phyloP scores from a whole-genome alignment of 1,140 invertebrate genomes.

The Ephestia elutella region DNA sequence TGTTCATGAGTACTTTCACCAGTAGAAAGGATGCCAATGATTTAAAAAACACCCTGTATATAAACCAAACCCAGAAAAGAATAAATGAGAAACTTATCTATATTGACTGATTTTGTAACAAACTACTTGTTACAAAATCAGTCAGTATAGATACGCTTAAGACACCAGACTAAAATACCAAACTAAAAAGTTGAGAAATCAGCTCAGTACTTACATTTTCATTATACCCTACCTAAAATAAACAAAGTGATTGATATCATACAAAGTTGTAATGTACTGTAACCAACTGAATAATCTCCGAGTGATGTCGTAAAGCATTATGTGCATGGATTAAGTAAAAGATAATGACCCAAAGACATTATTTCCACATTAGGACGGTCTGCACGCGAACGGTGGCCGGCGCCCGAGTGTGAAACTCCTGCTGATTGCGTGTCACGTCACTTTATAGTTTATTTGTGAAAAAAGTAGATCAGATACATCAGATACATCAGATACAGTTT shows the following conservation, averaged over 20 bases:
- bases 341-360: constrained; percentile 58
- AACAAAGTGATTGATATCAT: not conserved
- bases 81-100: no score
- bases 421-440: constrained; percentile 7
- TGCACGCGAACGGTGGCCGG: constrained; percentile 33
- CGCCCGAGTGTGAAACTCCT: constrained; percentile 23
- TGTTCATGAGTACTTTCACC: no score
- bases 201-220: no score
- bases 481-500: not conserved
- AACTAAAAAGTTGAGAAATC: no score
- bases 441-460: not conserved
- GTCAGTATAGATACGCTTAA: no score
- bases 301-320: constrained; percentile 23
- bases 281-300: not conserved
- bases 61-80: no score
- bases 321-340: constrained; percentile 50
- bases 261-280: not conserved
- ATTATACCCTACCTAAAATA: no score
- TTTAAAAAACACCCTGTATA: no score
- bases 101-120: no score
- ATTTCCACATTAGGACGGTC: constrained; percentile 56
- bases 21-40: no score
- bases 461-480: not conserved
- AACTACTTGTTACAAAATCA: no score
- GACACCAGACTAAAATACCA: no score